These are phyloP conservation scores for Diacarnus erythraeanus DNA, from an alignment of 37 sponge, comb jelly and placozoan genomes.

Conservation along the genomic window DNA sequence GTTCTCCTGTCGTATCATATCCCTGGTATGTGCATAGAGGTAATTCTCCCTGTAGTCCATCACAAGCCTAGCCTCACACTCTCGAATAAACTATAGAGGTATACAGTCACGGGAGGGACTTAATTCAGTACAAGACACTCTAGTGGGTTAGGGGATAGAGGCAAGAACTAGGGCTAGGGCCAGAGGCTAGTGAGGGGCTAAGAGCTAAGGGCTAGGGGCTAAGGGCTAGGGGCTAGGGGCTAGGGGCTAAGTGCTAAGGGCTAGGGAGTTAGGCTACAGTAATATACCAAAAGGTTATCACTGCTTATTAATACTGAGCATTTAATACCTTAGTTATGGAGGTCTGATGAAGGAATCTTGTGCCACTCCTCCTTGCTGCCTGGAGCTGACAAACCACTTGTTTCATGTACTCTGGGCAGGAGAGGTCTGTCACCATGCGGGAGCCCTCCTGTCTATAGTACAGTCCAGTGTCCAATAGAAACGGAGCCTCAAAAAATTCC, in stretches of 20 bases:
- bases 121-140: not conserved
- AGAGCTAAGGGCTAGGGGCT: too few relatives aligned
- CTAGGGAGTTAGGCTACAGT: too few relatives aligned
- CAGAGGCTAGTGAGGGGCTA: not conserved
- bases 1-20: constrained; percentile 47
- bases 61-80: constrained; percentile 58
- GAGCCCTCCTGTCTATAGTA: constrained; percentile 48
- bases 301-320: too few relatives aligned
- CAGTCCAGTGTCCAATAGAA: constrained; percentile 37
- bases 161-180: not conserved
- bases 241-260: too few relatives aligned
- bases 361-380: constrained; percentile 27
- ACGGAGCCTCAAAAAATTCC: constrained; percentile 48
- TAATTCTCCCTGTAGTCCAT: constrained; percentile 36
- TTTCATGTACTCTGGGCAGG: constrained; percentile 42
- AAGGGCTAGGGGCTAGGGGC: too few relatives aligned
- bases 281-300: too few relatives aligned
- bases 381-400: constrained; percentile 26
- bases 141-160: not conserved
- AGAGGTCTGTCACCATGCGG: constrained; percentile 31
- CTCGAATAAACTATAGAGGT: constrained; percentile 56
- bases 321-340: constrained; percentile 49
- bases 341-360: constrained; percentile 51
- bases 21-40: constrained; percentile 31
- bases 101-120: not conserved